Evolutionary conservation across 2,797 vertebrate species (phyloP).

Genomic region (Sebastes variabilis): DNA sequence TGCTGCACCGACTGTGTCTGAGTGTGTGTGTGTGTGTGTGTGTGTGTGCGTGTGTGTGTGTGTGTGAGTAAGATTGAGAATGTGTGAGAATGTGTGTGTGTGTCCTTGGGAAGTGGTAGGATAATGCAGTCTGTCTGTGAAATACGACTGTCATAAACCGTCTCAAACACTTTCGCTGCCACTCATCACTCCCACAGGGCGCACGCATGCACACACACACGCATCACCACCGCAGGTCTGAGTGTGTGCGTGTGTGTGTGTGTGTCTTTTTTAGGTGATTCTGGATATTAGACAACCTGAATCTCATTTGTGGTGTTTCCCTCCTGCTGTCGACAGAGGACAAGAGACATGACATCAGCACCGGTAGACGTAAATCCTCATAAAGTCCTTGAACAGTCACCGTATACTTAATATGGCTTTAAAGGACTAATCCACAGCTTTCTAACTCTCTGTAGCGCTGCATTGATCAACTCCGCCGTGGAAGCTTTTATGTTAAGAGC

Average conservation of each 20-base stretch:
- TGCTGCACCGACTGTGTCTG: constrained; percentile 32
- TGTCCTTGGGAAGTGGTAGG: constrained; percentile 49
- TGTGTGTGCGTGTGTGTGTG: not conserved
- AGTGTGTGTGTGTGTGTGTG: not conserved
- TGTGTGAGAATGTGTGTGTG: constrained; percentile 5
- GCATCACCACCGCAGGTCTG: constrained; percentile 18
- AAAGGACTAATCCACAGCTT: not conserved
- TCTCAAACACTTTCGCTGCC: constrained; percentile 59
- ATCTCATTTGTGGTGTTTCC: not conserved
- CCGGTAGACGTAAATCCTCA: not conserved
- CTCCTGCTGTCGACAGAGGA: not conserved
- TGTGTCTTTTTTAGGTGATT: not conserved
- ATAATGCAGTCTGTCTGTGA: constrained; percentile 63
- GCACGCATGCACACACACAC: not conserved
- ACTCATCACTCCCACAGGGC: constrained; percentile 34
- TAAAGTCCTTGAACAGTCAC: not conserved
- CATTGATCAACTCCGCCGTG: not conserved
- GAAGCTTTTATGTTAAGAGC: not conserved
- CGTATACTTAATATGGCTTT: not conserved
- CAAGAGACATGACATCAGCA: not conserved
- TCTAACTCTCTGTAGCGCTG: not conserved
- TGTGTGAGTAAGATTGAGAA: not conserved
- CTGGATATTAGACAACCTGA: not conserved
- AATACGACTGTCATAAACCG: constrained; percentile 64
- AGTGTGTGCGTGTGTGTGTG: not conserved